Percentiles rank a stretch among this genome's conserved stretches.
phyloP scores from a whole-genome alignment of 2,888 invertebrate genomes.

The Tenthredo mesomela region DNA sequence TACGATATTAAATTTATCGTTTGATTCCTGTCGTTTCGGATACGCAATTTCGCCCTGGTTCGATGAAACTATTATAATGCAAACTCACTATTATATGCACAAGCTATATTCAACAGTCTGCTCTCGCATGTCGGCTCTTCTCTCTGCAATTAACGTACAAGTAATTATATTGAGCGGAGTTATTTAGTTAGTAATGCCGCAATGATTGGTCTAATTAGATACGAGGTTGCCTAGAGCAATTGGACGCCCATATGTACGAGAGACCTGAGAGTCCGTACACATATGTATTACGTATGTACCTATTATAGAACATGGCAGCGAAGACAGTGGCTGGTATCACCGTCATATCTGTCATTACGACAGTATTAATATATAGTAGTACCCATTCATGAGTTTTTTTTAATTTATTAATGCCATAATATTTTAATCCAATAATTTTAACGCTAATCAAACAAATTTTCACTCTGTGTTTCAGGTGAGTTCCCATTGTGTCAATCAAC shows the following conservation, averaged over 20 bases:
- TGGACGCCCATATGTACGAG: neutral
- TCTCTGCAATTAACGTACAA: constrained; percentile 47
- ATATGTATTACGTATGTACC: neutral
- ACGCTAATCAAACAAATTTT: neutral
- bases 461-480: constrained; percentile 42
- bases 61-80: neutral
- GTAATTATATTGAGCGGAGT: constrained; percentile 51
- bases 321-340: constrained; percentile 24
- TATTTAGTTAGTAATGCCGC: constrained; percentile 53
- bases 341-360: neutral
- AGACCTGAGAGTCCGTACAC: neutral
- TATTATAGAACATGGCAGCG: neutral
- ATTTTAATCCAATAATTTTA: neutral
- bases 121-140: neutral
- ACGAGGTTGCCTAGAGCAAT: neutral
- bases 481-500: neutral
- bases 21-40: neutral
- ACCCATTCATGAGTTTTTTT: neutral
- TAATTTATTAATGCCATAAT: neutral
- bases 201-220: constrained; percentile 54
- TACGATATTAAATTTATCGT: neutral
- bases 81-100: constrained; percentile 27
- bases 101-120: constrained; percentile 4
- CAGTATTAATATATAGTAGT: neutral
- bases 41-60: constrained; percentile 3